Evolutionary conservation across 2,113 vertebrate genomes (phyloP), one percentile per base, ranked within the genome.

Genomic region (Hystrix brachyura): DNA sequence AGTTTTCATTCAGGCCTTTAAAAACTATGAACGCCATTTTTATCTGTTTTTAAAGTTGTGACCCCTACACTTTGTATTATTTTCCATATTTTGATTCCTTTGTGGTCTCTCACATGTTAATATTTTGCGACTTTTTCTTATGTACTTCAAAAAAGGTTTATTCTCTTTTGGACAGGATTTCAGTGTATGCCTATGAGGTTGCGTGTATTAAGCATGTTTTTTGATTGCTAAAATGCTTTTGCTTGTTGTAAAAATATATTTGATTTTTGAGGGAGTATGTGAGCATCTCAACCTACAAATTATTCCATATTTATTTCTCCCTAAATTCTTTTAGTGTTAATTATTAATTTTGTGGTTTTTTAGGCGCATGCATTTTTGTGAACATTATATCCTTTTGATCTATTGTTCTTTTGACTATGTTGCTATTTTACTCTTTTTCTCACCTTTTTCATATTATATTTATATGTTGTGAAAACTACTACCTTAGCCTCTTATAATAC

Each of bases 371-470:
- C 38, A 43, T 71, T 18, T 43, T 71, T 96, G 59, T 80, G 14
- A 89, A 81, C 38, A 89, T 18, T 38, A 19, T 69, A 59, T 7
- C 29, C 57, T 74, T 67, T 34, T 34, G 10, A 55, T 67, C 11
- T 69, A 10, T 13, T 95, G 18, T 83, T 94, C 38, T 62, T 53
- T 81, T 29, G 43, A 65, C 18, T 88, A 14, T 79, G 9, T 21
- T 79, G 4, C 79, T 80, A 25, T 67, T 87, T 19, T 48, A 21
- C 4, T 78, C 11, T 53, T 76, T 80, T 57, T 43, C 4, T 57
- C 18, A 85, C 21, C n/a, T 89, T 89, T 38, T 48, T 78, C 43
- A 92, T 81, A 55, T 85, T 69, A 69, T 69, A 55, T 86, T 89
- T 60, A 59, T 57, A 46, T 55, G 3, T 9, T 55, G 71, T 59